Evolutionary conservation across 1,140 invertebrate species (phyloP).

Genomic region (Diorhabda sublineata): DNA sequence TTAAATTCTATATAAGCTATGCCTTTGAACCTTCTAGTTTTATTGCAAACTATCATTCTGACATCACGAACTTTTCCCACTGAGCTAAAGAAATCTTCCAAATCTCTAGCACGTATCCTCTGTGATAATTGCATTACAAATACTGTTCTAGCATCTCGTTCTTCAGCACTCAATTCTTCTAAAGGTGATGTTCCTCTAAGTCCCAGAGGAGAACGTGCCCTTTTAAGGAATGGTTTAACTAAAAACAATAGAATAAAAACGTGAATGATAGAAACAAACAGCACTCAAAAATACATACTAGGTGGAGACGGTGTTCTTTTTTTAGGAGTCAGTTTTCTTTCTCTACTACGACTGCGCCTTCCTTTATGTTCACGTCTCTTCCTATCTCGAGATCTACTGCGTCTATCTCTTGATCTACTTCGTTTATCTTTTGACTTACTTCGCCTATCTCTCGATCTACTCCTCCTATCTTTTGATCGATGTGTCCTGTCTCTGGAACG

Average conservation of each 20-base stretch:
- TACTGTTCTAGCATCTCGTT: slow-evolving; percentile 95
- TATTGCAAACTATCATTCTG: slow-evolving; percentile 97
- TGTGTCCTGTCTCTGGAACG: slow-evolving; percentile 29
- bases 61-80: slow-evolving; percentile 99
- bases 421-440: slow-evolving; percentile 49
- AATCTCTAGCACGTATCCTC: slow-evolving; percentile 87
- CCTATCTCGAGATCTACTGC: slow-evolving; percentile 45
- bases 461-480: slow-evolving; percentile 22
- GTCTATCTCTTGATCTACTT: slow-evolving; percentile 52
- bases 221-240: slow-evolving; percentile 33
- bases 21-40: slow-evolving; percentile 97
- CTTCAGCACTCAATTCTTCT: slow-evolving; percentile 90
- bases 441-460: slow-evolving; percentile 36
- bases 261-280: not conserved
- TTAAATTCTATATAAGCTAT: slow-evolving; percentile 99
- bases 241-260: not conserved
- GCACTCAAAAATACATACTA: not conserved
- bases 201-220: slow-evolving; percentile 24
- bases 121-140: slow-evolving; percentile 98
- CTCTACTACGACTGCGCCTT: slow-evolving; percentile 41
- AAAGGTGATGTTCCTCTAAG: slow-evolving; percentile 44
- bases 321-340: slow-evolving; percentile 43
- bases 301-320: slow-evolving; percentile 36
- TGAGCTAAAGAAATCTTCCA: slow-evolving; percentile 99
- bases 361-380: slow-evolving; percentile 18